A percentile compares a stretch with the other conserved stretches of the same genome.
Evolutionary conservation across 2,888 invertebrate species (phyloP).

Genomic region (Eremobia ochroleuca): DNA sequence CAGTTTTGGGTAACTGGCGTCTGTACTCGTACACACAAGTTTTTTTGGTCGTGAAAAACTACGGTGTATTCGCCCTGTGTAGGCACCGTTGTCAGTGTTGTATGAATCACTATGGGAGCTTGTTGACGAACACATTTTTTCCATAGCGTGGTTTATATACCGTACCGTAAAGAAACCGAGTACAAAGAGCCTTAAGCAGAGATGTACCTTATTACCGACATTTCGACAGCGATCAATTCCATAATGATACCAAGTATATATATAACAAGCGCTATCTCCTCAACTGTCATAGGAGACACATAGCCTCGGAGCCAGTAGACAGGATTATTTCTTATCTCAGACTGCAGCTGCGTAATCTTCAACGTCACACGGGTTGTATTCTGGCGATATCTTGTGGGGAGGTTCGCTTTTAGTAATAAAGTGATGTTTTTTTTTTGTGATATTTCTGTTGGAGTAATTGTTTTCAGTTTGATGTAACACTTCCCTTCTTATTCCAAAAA

Average conservation of each 20-base stretch:
- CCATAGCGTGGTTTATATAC: too few relatives aligned
- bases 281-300: conserved; percentile 5
- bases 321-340: conserved; percentile 71
- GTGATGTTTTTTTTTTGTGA: not conserved
- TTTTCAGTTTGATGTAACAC: not conserved
- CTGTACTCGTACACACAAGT: not conserved
- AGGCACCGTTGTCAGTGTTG: too few relatives aligned
- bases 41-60: not conserved
- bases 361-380: conserved; percentile 1
- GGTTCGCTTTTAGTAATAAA: not conserved
- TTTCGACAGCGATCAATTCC: not conserved
- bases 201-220: not conserved
- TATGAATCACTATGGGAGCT: too few relatives aligned
- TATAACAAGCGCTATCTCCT: not conserved
- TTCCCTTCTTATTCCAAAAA: not conserved
- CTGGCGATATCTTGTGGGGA: not conserved
- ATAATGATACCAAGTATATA: not conserved
- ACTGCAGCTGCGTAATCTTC: conserved; percentile 63
- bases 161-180: not conserved
- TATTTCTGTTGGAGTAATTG: not conserved
- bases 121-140: too few relatives aligned
- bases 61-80: not conserved
- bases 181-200: not conserved
- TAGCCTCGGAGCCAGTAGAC: conserved; percentile 37
- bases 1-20: too few relatives aligned